Evolutionary conservation across 2,888 invertebrate genomes (phyloP).

Genomic region (Mythimna vitellina): DNA sequence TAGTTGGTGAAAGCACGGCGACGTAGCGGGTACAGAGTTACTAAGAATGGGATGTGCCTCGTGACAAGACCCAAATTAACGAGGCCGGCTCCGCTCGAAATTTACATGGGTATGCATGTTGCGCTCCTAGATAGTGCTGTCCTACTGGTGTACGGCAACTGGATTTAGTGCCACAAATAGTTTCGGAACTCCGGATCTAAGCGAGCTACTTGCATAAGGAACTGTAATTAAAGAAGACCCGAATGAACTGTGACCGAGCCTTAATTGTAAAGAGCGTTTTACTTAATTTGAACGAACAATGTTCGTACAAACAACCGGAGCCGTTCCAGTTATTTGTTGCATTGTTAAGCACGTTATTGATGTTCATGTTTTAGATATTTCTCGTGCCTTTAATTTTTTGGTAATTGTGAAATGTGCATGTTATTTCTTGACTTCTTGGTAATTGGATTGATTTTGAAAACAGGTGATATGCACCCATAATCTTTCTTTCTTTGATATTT

Average conservation of each 20-base stretch:
- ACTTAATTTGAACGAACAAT: constrained; percentile 60
- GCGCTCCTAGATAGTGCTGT: constrained; percentile 81
- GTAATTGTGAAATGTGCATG: not conserved
- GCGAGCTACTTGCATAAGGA: constrained; percentile 75
- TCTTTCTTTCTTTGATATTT: not conserved
- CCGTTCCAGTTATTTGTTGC: constrained; percentile 44
- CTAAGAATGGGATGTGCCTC: constrained; percentile 88
- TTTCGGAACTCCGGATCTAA: constrained; percentile 79
- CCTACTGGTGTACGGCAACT: constrained; percentile 68
- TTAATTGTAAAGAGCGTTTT: constrained; percentile 70
- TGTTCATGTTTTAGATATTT: constrained; percentile 22
- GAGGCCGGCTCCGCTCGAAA: constrained; percentile 81
- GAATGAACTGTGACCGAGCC: constrained; percentile 75
- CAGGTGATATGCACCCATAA: not conserved
- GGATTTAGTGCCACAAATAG: constrained; percentile 87
- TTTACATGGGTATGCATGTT: constrained; percentile 89
- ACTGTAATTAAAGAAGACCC: constrained; percentile 84
- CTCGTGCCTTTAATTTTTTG: not conserved
- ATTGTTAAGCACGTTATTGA: constrained; percentile 29
- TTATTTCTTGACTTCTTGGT: not conserved
- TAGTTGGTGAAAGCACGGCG: constrained; percentile 72
- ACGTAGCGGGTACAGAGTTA: constrained; percentile 74
- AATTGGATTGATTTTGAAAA: not conserved
- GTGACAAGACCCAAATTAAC: constrained; percentile 88
- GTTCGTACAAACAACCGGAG: constrained; percentile 45